Base-by-base conservation (phyloP, 1,140 invertebrate species). In the Achroia grisella region DNA sequence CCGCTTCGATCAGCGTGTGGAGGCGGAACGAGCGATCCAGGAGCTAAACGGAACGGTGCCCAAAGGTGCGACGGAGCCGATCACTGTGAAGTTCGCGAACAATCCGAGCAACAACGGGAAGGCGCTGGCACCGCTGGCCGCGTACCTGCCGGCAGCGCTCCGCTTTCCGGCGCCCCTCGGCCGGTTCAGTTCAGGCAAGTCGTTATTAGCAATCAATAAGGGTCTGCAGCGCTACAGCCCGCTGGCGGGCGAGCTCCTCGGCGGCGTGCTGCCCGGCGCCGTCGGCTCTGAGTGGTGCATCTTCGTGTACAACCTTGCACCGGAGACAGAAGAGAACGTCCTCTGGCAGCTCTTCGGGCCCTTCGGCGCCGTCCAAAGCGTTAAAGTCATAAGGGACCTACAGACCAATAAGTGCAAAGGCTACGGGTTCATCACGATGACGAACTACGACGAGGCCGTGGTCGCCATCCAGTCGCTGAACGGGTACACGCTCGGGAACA, bases 361-460 rank as follows among this genome's bases (percentile, higher is more conserved):
- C 3, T 99, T 99, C 84, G 98, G 98, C 45, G 98, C 98, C 49
- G 98, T 99, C 45, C 97, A 99, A 86, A 97, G 94, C 73, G 98
- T 99, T 23, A 99, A 99, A 89, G 95, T 98, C 40, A 98, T 99
- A 70, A 92, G 97, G 51, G 98, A 99, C 87, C 90, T 97, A 69
- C 95, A 98, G 86, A 98, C 97, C 51, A 97, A 98, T 88, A 99
- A 99, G 87, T 99, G 98, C 91, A 99, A 99, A 88, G 98, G 98
- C 62, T 99, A 98, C 84, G 98, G 97, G n/a, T 99, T 99, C 86
- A 97, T 99, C 48, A 99, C 97, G 43, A 99, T 99, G 98, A 98
- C 97, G 67, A 98, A 99, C 86, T 99, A 99, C 87, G 97, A 99
- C 82, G 98, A 99, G 80, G 97, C 98, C 9, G 92, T 98, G 14